phyloP scores from a whole-genome alignment of 2,113 vertebrate genomes.

The Erpornis zantholeuca region DNA sequence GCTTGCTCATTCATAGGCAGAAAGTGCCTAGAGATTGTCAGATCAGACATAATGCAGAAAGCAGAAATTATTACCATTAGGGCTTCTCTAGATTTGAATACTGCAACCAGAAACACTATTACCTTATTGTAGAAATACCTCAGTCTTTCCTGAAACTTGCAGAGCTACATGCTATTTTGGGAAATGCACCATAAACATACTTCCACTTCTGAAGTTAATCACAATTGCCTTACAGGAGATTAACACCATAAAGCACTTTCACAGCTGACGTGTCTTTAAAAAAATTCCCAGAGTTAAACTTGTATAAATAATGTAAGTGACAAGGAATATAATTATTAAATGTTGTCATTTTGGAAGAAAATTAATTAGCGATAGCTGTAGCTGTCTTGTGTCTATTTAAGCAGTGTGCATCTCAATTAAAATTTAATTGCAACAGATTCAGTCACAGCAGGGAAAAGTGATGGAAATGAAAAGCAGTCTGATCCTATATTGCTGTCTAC shows the following conservation, averaged over 20 bases:
- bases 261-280: constrained; percentile 11
- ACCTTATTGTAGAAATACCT: neutral
- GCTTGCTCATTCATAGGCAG: fast-evolving
- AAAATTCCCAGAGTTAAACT: constrained; percentile 46
- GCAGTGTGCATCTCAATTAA: constrained; percentile 78
- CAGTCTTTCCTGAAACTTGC: neutral
- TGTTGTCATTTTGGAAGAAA: constrained; percentile 76
- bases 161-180: neutral
- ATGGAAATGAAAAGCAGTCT: constrained; percentile 45
- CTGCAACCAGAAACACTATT: neutral
- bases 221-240: constrained; percentile 27
- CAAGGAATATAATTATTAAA: constrained; percentile 74
- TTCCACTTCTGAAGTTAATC: constrained; percentile 16
- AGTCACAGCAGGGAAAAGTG: constrained; percentile 69
- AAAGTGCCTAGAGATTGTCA: neutral
- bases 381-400: constrained; percentile 77
- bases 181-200: neutral
- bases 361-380: constrained; percentile 78
- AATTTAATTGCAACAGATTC: constrained; percentile 77
- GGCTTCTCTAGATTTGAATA: neutral
- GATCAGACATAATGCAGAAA: neutral
- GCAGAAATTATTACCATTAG: neutral
- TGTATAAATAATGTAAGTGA: constrained; percentile 58
- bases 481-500: neutral
- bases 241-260: constrained; percentile 46